Conservation (phyloP, 37 sponge, comb jelly and placozoan genomes). For the Oscarella lobularis region DNA sequence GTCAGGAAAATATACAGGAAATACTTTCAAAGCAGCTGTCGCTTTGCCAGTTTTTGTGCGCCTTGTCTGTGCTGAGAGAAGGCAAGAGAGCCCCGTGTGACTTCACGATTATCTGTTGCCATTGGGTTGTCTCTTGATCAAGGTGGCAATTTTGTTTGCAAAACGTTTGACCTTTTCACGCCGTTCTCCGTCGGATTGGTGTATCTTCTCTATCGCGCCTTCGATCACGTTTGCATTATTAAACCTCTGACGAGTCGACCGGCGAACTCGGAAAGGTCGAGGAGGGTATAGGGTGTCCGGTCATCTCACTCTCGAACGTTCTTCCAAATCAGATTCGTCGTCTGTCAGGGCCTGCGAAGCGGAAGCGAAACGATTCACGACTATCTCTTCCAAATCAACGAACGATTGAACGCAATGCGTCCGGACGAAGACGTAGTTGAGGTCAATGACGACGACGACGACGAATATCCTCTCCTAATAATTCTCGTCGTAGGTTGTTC, state of each 20-base stretch:
- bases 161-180: constrained; percentile 89
- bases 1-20: constrained; percentile 93
- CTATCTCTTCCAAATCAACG: constrained; percentile 51
- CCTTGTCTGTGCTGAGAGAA: constrained; percentile 61
- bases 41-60: constrained; percentile 88
- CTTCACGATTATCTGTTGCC: background rate
- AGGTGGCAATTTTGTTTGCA: constrained; percentile 92
- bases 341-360: constrained; percentile 34
- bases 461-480: background rate
- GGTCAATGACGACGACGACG: background rate
- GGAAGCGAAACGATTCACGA: constrained; percentile 17
- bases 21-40: constrained; percentile 80
- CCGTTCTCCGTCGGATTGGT: constrained; percentile 86
- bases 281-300: background rate
- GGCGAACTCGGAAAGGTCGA: constrained; percentile 91
- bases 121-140: background rate
- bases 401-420: background rate
- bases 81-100: constrained; percentile 21
- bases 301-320: background rate
- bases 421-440: constrained; percentile 20
- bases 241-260: constrained; percentile 96
- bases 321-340: constrained; percentile 52
- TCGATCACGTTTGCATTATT: constrained; percentile 58
- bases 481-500: constrained; percentile 33
- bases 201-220: constrained; percentile 78